phyloP scores from a whole-genome alignment of 2,888 invertebrate species.

The Cancer borealis region DNA sequence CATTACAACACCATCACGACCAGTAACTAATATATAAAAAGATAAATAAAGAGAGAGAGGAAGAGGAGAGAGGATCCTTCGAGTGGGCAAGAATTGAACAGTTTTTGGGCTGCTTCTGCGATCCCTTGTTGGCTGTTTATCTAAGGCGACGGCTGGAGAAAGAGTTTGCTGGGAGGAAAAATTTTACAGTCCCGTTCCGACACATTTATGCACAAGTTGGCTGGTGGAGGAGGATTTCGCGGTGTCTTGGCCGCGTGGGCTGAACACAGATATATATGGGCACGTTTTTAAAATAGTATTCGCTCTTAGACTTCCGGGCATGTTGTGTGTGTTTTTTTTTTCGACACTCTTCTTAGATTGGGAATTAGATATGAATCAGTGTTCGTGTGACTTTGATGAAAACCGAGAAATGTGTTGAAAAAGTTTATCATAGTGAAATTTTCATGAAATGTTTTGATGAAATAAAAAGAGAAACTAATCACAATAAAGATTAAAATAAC shows the following conservation, averaged over 20 bases:
- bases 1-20: not conserved
- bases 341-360: not conserved
- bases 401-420: too few species aligned
- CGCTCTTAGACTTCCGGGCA: not conserved
- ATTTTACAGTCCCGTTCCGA: slow-evolving; percentile 15
- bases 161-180: slow-evolving; percentile 17
- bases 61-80: not conserved
- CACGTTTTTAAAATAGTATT: slow-evolving; percentile 10
- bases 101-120: not conserved
- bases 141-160: slow-evolving; percentile 34
- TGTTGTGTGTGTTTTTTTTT: not conserved
- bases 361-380: too few species aligned
- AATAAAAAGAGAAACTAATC: not conserved
- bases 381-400: too few species aligned
- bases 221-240: not conserved
- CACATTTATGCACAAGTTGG: slow-evolving; percentile 33
- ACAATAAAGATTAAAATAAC: not conserved
- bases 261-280: not conserved
- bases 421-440: not conserved
- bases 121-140: slow-evolving; percentile 29
- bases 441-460: not conserved
- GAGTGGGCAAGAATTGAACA: not conserved
- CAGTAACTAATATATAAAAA: not conserved
- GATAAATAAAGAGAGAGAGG: not conserved
- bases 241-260: not conserved